These are phyloP conservation scores for Benthosema pterotum DNA, from an alignment of 2,797 vertebrate species.

Conservation along the genomic window DNA sequence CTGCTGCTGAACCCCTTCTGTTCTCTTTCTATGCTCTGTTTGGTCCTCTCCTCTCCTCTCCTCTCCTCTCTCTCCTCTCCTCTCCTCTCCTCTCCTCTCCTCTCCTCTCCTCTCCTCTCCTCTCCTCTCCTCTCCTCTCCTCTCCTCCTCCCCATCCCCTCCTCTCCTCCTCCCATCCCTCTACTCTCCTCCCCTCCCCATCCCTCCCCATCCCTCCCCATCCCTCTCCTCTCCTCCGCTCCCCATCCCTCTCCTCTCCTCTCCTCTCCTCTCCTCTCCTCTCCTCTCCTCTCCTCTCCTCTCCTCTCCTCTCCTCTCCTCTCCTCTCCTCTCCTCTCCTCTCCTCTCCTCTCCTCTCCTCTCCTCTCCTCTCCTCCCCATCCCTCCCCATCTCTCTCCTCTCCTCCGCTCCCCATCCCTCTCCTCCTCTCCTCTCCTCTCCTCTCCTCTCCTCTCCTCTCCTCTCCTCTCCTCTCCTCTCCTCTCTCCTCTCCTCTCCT, in stretches of 20 bases:
- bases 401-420: no score
- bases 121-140: neutral
- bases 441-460: slow-evolving; percentile 2
- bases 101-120: slow-evolving; percentile 1
- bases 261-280: slow-evolving; percentile 1
- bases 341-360: slow-evolving; percentile 2
- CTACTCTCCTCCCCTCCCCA: slow-evolving; percentile 28
- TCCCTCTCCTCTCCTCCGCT: neutral
- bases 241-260: neutral
- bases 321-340: neutral
- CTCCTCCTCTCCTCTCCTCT: slow-evolving; percentile 1
- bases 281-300: neutral
- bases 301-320: neutral
- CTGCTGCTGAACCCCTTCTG: neutral
- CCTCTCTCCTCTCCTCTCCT: slow-evolving; percentile 1
- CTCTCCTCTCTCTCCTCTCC: neutral
- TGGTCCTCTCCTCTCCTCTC: neutral
- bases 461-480: slow-evolving; percentile 1
- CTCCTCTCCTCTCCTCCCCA: neutral
- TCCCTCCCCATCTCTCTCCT: neutral
- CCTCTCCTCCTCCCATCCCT: neutral
- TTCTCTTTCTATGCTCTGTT: neutral
- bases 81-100: neutral
- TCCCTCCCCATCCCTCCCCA: slow-evolving; percentile 11
- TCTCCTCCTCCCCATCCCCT: neutral